A percentile compares a stretch with the other conserved stretches of the same genome.
Evolutionary conservation across 2,888 invertebrate species (phyloP).

Genomic region (Micoletzkya japonica): DNA sequence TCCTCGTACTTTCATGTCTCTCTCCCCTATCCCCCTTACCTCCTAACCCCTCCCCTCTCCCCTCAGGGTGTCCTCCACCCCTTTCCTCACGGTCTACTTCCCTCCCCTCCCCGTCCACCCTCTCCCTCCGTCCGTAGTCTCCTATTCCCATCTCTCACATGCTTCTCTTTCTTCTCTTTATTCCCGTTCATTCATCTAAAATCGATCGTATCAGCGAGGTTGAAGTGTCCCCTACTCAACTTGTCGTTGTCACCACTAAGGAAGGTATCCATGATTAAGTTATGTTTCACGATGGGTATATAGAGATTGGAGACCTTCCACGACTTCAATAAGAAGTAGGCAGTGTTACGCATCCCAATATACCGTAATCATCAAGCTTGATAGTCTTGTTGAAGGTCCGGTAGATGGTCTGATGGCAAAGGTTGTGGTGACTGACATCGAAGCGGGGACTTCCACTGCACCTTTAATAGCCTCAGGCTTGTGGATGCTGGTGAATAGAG

Average conservation of each 20-base stretch:
- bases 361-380: too few relatives aligned
- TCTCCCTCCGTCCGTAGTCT: not conserved
- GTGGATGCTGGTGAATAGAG: constrained; percentile 55
- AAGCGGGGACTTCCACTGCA: constrained; percentile 47
- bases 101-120: not conserved
- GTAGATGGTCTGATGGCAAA: constrained; percentile 42
- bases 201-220: constrained; percentile 53
- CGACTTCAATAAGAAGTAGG: not conserved
- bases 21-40: not conserved
- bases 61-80: not conserved
- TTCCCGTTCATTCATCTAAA: not conserved
- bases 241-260: constrained; percentile 56
- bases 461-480: constrained; percentile 54
- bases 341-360: not conserved
- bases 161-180: not conserved
- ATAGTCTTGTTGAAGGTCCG: too few relatives aligned
- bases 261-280: constrained; percentile 34
- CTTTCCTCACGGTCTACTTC: not conserved
- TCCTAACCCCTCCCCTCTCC: not conserved
- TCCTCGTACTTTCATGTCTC: constrained; percentile 1
- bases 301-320: not conserved
- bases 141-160: not conserved
- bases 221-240: constrained; percentile 54
- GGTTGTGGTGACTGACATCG: constrained; percentile 56
- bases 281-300: not conserved